A percentile compares a stretch with the other conserved stretches of the same genome.
Evolutionary conservation across 2,888 invertebrate genomes (phyloP).

Genomic region (Torymus tubicola): DNA sequence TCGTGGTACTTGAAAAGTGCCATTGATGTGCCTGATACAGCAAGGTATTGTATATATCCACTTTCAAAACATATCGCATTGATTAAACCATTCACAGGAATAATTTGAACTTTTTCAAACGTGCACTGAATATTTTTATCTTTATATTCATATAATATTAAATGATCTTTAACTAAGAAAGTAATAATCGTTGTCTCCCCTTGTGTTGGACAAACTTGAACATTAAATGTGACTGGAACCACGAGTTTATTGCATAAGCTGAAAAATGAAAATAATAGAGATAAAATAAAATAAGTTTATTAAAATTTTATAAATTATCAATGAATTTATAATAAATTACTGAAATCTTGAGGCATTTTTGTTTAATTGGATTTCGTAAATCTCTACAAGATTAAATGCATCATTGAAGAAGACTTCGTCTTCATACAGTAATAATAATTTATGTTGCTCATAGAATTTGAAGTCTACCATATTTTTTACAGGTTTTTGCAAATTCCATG

Average conservation of each 20-base stretch:
- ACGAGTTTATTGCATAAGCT: conserved; percentile 32
- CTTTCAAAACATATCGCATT: conserved; percentile 69
- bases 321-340: conserved; percentile 62
- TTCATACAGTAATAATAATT: conserved; percentile 67
- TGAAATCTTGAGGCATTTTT: conserved; percentile 63
- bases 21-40: conserved; percentile 63
- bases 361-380: conserved; percentile 71
- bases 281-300: neutral
- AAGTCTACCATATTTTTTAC: conserved; percentile 61
- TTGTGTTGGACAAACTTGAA: conserved; percentile 63
- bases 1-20: conserved; percentile 63
- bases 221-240: conserved; percentile 55
- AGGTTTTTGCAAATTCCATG: conserved; percentile 16
- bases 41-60: conserved; percentile 66
- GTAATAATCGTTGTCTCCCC: conserved; percentile 59
- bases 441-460: conserved; percentile 62
- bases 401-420: conserved; percentile 54
- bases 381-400: conserved; percentile 63
- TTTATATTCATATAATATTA: conserved; percentile 65
- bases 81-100: conserved; percentile 61
- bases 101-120: conserved; percentile 59
- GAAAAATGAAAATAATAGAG: conserved; percentile 36
- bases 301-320: neutral
- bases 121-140: conserved; percentile 54
- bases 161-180: conserved; percentile 57